These are phyloP conservation scores for Galagoides demidoff DNA, from an alignment of 2,797 vertebrate genomes.

Conservation along the genomic window DNA sequence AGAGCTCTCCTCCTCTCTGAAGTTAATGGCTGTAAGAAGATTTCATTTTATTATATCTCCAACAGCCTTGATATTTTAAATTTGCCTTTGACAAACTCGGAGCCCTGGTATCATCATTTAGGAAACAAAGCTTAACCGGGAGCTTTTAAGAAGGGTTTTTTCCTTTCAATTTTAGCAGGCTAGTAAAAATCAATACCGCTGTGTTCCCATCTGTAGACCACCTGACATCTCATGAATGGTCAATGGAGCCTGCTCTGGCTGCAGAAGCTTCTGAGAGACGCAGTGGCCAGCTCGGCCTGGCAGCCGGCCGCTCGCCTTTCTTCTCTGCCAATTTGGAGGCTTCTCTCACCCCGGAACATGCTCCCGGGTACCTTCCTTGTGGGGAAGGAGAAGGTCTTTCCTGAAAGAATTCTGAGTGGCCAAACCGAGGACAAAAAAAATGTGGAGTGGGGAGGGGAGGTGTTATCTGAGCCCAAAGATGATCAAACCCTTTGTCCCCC, in stretches of 20 bases:
- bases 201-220: slow-evolving; percentile 85
- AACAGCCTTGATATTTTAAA: neutral
- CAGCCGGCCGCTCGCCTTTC: neutral
- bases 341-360: neutral
- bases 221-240: slow-evolving; percentile 85
- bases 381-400: neutral
- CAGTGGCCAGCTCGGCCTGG: neutral
- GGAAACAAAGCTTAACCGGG: slow-evolving; percentile 69
- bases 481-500: slow-evolving; percentile 66
- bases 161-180: slow-evolving; percentile 78
- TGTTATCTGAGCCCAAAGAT: slow-evolving; percentile 35
- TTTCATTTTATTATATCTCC: neutral
- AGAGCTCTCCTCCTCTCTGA: neutral
- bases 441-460: neutral
- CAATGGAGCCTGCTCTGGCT: slow-evolving; percentile 74
- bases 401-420: neutral
- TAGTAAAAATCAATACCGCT: slow-evolving; percentile 82
- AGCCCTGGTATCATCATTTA: slow-evolving; percentile 61
- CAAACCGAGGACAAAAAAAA: neutral
- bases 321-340: slow-evolving; percentile 32
- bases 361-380: neutral
- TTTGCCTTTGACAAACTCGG: slow-evolving; percentile 59
- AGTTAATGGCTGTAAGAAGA: slow-evolving; percentile 49
- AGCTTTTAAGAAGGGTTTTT: slow-evolving; percentile 64
- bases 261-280: neutral